Evolutionary conservation across 2,888 invertebrate genomes (phyloP), one percentile per base, ranked within the genome.

Genomic region (Epistrophe eligans): DNA sequence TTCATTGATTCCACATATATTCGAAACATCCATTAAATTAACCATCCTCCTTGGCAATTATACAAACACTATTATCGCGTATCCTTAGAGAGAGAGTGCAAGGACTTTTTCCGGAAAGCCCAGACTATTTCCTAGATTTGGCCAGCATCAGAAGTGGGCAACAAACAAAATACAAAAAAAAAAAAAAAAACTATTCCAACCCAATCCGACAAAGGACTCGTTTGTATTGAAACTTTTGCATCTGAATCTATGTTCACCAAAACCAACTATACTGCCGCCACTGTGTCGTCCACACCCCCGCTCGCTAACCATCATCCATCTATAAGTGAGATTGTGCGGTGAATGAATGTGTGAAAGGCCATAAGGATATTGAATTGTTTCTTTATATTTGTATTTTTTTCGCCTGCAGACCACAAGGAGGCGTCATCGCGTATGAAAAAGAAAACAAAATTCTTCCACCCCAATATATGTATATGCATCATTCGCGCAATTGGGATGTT

Each of bases 21-120:
- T 1, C 72, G 66, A 77, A 84, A 77, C 72, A 84, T 84, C 77
- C 84, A 84, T 84, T 84, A 84, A 84, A 84, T 84, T 81, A 84
- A 72, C 84, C 81, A 67, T 84, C 84, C 81, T 84, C 84, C 84
- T 84, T 81, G 84, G 81, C 81, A 84, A 84, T 84, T 84, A 84
- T 81, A 84, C 84, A 80, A 81, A 77, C 81, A 84, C 77, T 81
- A 84, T 84, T 84, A 84, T 72, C 84, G 81, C 77, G 77, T 71
- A 71, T 81, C 72, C 77, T 80, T 55, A 62, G 50, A 35, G 24
- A 35, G 24, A 24, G 35, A 62, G 19, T 55, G 55, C 55, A 55
- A 72, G 84, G 84, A 76, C 71, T 50, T 84, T 70, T 52, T 57
- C 76, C 64, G 57, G 62, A 66, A 71, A 80, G 74, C 57, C 80